Percentiles rank a stretch among this genome's conserved stretches.
Conservation (phyloP, 2,113 vertebrate genomes). For the Jacana jacana region DNA sequence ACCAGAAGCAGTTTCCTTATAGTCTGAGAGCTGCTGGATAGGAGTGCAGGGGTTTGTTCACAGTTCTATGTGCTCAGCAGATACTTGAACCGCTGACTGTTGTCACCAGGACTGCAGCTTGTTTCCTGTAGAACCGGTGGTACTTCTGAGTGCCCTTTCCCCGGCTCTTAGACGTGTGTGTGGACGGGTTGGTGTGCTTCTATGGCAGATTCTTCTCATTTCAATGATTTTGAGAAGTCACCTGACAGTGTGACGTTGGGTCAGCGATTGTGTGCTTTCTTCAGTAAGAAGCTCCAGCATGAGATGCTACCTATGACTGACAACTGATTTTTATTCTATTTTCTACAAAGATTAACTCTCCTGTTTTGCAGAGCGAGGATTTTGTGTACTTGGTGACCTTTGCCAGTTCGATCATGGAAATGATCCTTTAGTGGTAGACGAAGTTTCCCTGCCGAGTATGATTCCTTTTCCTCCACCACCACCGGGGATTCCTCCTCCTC, state of each 20-base stretch:
- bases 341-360: not conserved
- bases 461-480: slow-evolving; percentile 95
- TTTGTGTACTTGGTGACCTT: slow-evolving; percentile 94
- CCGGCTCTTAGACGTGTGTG: not conserved
- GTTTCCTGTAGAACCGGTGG: not conserved
- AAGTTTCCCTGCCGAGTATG: slow-evolving; percentile 92
- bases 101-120: not conserved
- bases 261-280: not conserved
- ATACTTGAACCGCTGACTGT: not conserved
- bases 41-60: not conserved
- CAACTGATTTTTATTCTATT: accelerated
- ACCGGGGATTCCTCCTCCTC: slow-evolving; percentile 78
- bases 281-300: not conserved
- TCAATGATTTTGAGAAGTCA: not conserved
- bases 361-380: slow-evolving; percentile 89
- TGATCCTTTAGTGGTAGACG: slow-evolving; percentile 92
- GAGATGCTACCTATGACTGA: accelerated
- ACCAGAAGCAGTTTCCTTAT: not conserved
- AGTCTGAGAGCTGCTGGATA: not conserved
- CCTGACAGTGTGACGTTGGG: not conserved
- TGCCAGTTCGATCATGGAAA: slow-evolving; percentile 96
- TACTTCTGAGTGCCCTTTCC: not conserved
- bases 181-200: not conserved
- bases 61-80: not conserved
- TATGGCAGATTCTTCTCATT: not conserved